Evolutionary conservation across 2,113 vertebrate species (phyloP).

Genomic region (Hydropotes inermis): DNA sequence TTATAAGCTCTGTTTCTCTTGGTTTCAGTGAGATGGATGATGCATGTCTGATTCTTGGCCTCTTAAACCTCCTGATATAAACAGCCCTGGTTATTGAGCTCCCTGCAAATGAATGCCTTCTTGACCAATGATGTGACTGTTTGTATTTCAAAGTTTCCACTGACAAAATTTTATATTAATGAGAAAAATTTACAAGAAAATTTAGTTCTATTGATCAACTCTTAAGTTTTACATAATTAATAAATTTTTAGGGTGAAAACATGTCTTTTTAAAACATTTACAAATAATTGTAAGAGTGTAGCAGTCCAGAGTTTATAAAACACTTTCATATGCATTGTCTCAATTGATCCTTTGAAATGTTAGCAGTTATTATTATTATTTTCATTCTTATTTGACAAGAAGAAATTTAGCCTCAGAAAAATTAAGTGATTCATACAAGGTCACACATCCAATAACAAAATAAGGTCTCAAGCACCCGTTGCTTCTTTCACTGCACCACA

Average conservation of each 20-base stretch:
- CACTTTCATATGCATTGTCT: not conserved
- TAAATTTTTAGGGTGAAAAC: not conserved
- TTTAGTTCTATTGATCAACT: not conserved
- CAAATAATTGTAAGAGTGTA: not conserved
- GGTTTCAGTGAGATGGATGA: not conserved
- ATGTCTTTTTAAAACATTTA: not conserved
- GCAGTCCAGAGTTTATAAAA: not conserved
- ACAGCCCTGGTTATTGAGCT: not conserved
- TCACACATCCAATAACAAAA: not conserved
- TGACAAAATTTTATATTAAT: not conserved
- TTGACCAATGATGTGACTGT: not conserved
- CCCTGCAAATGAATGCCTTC: not conserved
- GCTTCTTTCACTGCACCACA: not conserved
- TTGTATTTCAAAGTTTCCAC: not conserved
- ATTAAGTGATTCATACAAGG: not conserved
- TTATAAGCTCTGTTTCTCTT: not conserved
- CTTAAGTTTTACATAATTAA: not conserved
- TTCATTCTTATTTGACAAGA: not conserved
- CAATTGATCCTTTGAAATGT: not conserved
- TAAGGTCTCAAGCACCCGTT: not conserved
- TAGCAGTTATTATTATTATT: not conserved
- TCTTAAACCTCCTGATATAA: not conserved
- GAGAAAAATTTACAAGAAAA: not conserved
- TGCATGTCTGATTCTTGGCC: not conserved
- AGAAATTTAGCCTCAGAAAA: not conserved